phyloP scores from a whole-genome alignment of 2,797 vertebrate genomes.

The Hirundo rustica region DNA sequence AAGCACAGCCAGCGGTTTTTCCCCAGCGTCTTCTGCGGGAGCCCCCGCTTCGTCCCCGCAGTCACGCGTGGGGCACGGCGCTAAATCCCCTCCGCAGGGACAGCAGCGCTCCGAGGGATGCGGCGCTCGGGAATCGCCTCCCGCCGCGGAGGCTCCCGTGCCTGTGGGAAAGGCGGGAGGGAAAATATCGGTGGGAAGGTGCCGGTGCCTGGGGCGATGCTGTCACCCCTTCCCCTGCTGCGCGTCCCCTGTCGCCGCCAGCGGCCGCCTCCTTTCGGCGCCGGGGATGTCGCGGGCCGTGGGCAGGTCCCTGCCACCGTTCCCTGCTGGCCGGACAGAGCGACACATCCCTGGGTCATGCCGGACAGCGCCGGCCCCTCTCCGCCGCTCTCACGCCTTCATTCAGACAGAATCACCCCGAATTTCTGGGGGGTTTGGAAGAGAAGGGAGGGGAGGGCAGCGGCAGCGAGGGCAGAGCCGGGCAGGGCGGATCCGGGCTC shows the following conservation, averaged over 20 bases:
- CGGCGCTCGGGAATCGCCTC: accelerated
- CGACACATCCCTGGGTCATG: accelerated
- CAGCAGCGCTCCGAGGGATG: background rate
- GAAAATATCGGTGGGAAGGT: background rate
- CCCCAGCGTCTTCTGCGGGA: too few species aligned
- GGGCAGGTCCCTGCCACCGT: background rate
- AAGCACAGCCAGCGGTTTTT: background rate
- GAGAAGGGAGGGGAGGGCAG: background rate
- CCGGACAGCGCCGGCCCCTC: accelerated
- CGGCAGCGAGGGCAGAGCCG: background rate
- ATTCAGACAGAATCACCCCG: accelerated
- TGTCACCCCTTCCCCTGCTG: background rate
- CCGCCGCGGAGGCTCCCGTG: background rate
- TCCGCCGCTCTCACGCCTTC: accelerated
- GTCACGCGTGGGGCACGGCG: background rate
- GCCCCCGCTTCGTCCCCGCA: background rate
- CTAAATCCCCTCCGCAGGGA: accelerated
- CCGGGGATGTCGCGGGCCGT: accelerated
- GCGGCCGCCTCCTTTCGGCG: background rate
- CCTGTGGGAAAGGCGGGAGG: background rate
- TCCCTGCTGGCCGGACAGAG: background rate
- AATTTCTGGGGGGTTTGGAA: accelerated
- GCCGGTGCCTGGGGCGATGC: too few species aligned
- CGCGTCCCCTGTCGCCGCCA: accelerated
- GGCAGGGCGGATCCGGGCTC: background rate